Percentiles rank a stretch among this genome's conserved stretches.
Conservation (phyloP, 2,113 vertebrate species). For the Ammodytes marinus region DNA sequence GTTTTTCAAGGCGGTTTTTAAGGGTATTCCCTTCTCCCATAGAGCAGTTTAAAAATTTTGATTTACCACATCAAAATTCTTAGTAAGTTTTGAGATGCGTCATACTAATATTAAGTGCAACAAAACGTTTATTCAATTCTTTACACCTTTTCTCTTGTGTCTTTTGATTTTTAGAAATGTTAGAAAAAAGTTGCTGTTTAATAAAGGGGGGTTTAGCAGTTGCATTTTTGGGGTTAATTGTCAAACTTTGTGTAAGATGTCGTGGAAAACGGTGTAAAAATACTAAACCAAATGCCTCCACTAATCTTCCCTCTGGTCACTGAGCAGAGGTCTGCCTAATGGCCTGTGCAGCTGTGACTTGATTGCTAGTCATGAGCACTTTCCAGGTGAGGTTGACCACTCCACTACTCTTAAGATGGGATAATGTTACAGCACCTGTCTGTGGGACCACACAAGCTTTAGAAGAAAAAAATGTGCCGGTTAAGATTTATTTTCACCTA, state of each 20-base stretch:
- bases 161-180: background rate
- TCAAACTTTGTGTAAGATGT: slow-evolving; percentile 3
- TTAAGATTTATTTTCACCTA: no score
- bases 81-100: background rate
- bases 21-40: background rate
- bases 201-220: background rate
- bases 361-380: slow-evolving; percentile 43
- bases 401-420: background rate
- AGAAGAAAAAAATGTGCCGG: background rate
- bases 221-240: background rate
- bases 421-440: slow-evolving; percentile 55
- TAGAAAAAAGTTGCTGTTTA: background rate
- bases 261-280: background rate
- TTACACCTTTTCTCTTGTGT: background rate
- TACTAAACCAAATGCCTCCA: background rate
- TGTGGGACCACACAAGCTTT: slow-evolving; percentile 26
- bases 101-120: no score
- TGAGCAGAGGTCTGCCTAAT: slow-evolving; percentile 40
- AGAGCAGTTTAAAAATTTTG: background rate
- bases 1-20: slow-evolving; percentile 2
- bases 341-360: slow-evolving; percentile 59
- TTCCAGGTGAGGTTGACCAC: slow-evolving; percentile 55
- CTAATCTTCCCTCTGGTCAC: slow-evolving; percentile 3
- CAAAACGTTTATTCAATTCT: background rate
- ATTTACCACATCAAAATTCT: background rate